Evolutionary conservation across 2,797 vertebrate species (phyloP).

Genomic region (Pipistrellus pygmaeus): DNA sequence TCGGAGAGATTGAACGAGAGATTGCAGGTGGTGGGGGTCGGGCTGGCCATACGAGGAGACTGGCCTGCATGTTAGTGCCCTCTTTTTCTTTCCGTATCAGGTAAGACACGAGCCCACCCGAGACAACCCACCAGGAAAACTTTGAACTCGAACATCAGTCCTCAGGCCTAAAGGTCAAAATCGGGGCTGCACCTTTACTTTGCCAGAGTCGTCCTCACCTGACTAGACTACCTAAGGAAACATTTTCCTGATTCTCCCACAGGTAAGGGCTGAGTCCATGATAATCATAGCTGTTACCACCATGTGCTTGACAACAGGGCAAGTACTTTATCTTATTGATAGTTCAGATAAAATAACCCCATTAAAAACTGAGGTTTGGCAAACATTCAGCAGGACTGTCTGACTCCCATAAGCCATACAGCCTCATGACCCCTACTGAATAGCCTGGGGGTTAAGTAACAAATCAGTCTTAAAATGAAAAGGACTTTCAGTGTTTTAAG

Average conservation of each 20-base stretch:
- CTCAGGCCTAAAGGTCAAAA: background rate
- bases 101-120: constrained; percentile 27
- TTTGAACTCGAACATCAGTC: background rate
- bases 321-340: background rate
- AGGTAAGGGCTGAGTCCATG: constrained; percentile 5
- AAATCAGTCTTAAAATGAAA: constrained; percentile 42
- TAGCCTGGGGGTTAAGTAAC: constrained; percentile 7
- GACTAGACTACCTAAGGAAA: background rate
- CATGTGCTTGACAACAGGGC: background rate
- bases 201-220: background rate
- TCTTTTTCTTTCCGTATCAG: background rate
- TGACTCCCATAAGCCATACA: background rate
- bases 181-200: background rate
- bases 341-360: constrained; percentile 37
- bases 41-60: background rate
- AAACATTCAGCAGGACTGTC: background rate
- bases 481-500: constrained; percentile 29
- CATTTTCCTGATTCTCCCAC: constrained; percentile 25
- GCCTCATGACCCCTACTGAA: background rate
- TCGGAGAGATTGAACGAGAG: constrained; percentile 63
- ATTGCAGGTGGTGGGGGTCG: background rate
- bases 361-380: background rate
- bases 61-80: background rate
- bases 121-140: background rate
- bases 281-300: background rate